A percentile compares a stretch with the other conserved stretches of the same genome.
Conservation (phyloP, 2,113 vertebrate species). For the Hemicordylus capensis region DNA sequence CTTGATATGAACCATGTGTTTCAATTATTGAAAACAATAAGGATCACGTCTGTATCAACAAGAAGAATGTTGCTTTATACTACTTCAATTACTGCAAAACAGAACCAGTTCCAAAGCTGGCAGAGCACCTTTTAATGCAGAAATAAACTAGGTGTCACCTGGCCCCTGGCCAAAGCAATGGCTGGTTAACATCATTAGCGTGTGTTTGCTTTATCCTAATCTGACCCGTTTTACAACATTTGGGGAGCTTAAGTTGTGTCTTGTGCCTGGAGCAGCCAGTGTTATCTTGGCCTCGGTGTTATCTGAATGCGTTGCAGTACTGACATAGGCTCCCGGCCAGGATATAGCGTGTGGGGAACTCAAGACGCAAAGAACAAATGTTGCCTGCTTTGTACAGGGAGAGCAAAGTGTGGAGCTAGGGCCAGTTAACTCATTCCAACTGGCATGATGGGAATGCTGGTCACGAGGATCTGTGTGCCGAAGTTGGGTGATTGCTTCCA, state of each 20-base stretch:
- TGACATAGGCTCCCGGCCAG: constrained; percentile 7
- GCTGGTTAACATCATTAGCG: constrained; percentile 6
- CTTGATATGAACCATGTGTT: constrained; percentile 66
- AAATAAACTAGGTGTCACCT: constrained; percentile 18
- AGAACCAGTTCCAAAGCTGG: constrained; percentile 22
- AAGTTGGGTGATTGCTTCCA: neutral
- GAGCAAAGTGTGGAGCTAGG: neutral
- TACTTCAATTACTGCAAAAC: constrained; percentile 39
- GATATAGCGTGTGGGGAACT: constrained; percentile 17
- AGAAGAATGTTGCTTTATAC: constrained; percentile 30
- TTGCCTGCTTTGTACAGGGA: neutral
- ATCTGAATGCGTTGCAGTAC: constrained; percentile 20
- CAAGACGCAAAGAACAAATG: neutral
- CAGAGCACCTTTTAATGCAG: neutral
- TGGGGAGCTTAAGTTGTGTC: neutral
- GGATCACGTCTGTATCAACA: constrained; percentile 36
- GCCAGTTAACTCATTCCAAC: constrained; percentile 11
- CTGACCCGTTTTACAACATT: constrained; percentile 30
- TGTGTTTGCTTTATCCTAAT: constrained; percentile 30
- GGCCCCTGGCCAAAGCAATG: constrained; percentile 14
- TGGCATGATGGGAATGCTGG: constrained; percentile 12
- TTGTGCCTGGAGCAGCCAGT: constrained; percentile 12
- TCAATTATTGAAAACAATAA: constrained; percentile 48
- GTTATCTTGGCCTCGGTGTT: constrained; percentile 9
- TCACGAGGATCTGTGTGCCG: constrained; percentile 12